A percentile compares a stretch with the other conserved stretches of the same genome.
These are phyloP conservation scores for Dryocosmus kuriphilus DNA, from an alignment of 2,888 invertebrate species.

Conservation along the genomic window DNA sequence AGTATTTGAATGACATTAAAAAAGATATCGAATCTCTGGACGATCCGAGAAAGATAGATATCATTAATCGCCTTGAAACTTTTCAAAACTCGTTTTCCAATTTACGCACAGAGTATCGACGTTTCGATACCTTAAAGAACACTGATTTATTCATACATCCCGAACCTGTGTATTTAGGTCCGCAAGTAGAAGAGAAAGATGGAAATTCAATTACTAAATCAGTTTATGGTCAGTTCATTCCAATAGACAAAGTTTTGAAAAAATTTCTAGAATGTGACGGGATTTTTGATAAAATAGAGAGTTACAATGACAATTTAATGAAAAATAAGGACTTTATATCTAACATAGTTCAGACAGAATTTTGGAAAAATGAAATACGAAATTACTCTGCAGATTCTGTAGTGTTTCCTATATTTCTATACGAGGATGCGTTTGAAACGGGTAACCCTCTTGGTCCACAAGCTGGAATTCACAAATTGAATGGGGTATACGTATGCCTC, in stretches of 20 bases:
- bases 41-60: neutral
- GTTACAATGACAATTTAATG: no score
- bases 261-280: neutral
- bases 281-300: neutral
- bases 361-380: constrained; percentile 37
- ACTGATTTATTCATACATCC: constrained; percentile 42
- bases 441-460: constrained; percentile 49
- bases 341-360: constrained; percentile 42
- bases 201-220: constrained; percentile 16
- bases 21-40: neutral
- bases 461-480: constrained; percentile 48
- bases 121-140: constrained; percentile 35
- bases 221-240: no score
- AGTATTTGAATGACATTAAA: constrained; percentile 33
- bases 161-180: constrained; percentile 28
- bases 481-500: constrained; percentile 43
- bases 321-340: neutral
- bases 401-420: constrained; percentile 35
- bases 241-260: neutral
- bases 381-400: neutral
- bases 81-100: constrained; percentile 15
- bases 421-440: constrained; percentile 51
- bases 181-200: constrained; percentile 21
- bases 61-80: constrained; percentile 8
- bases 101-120: constrained; percentile 41